Evolutionary conservation across 1,140 invertebrate species (phyloP).

Genomic region (Brachionus rotundiformis): DNA sequence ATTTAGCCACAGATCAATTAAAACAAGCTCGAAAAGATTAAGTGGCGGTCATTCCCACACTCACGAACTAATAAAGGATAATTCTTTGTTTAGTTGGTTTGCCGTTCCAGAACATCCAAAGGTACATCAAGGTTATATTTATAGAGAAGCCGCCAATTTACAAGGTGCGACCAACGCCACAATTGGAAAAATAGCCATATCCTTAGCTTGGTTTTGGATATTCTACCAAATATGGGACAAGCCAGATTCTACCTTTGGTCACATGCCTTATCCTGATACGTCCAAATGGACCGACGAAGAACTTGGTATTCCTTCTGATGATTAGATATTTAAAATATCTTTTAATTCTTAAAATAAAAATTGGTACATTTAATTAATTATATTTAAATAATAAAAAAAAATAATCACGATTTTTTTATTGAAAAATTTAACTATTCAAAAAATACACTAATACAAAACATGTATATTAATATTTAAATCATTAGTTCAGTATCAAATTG

Average conservation of each 20-base stretch:
- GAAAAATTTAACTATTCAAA: too few species aligned
- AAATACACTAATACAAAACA: conserved; percentile 18
- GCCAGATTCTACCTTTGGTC: conserved; percentile 41
- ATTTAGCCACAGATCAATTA: not conserved
- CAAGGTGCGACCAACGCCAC: conserved; percentile 28
- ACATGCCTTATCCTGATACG: conserved; percentile 41
- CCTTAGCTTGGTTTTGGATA: conserved; percentile 40
- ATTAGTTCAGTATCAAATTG: conserved; percentile 57
- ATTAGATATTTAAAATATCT: not conserved
- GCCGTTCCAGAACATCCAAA: conserved; percentile 43
- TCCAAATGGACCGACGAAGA: conserved; percentile 50
- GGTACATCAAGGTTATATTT: conserved; percentile 44
- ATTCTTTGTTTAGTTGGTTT: conserved; percentile 34
- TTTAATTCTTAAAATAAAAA: too few species aligned
- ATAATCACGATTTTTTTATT: too few species aligned
- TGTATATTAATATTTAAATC: not conserved
- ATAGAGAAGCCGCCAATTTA: conserved; percentile 35
- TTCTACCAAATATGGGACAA: conserved; percentile 29
- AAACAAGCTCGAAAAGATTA: not conserved
- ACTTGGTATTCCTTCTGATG: conserved; percentile 48
- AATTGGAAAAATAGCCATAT: conserved; percentile 19
- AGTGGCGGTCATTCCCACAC: not conserved
- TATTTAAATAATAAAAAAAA: conserved; percentile 22
- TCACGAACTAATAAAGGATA: conserved; percentile 9
- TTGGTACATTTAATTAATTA: too few species aligned